phyloP scores from a whole-genome alignment of 2,113 vertebrate genomes.

The Athene noctua region DNA sequence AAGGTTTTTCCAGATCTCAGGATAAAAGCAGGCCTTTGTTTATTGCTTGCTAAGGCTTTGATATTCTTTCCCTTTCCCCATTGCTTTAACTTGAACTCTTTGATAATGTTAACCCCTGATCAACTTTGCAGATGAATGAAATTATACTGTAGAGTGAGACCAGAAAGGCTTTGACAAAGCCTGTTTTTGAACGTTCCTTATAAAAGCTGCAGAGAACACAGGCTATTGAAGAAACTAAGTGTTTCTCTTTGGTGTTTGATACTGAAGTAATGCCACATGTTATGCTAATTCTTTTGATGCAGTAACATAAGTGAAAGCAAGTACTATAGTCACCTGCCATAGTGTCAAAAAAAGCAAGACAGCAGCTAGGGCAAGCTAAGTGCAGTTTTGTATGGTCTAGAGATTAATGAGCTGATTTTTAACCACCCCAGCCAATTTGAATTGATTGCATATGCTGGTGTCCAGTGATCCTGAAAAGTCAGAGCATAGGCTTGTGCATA shows the following conservation, averaged over 20 bases:
- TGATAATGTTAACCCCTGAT: accelerated
- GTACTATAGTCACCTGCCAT: not conserved
- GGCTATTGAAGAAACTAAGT: not conserved
- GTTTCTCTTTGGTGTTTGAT: not conserved
- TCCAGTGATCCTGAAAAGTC: not conserved
- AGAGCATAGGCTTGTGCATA: accelerated
- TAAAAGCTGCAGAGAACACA: not conserved
- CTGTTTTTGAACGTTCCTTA: not conserved
- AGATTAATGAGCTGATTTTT: not conserved
- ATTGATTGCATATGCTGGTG: not conserved
- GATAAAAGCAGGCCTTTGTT: not conserved
- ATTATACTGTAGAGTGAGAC: not conserved
- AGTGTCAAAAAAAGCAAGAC: not conserved
- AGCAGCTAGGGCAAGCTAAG: not conserved
- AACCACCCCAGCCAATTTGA: not conserved
- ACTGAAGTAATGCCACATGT: not conserved
- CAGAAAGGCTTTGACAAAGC: not conserved
- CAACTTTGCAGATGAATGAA: not conserved
- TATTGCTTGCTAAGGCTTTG: not conserved
- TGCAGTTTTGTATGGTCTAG: not conserved
- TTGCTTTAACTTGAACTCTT: not conserved
- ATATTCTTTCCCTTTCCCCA: not conserved
- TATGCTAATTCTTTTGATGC: not conserved
- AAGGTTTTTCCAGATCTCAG: not conserved
- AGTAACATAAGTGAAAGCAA: not conserved